Conservation (phyloP, 2,113 vertebrate species). For the Triplophysa tibetana region DNA sequence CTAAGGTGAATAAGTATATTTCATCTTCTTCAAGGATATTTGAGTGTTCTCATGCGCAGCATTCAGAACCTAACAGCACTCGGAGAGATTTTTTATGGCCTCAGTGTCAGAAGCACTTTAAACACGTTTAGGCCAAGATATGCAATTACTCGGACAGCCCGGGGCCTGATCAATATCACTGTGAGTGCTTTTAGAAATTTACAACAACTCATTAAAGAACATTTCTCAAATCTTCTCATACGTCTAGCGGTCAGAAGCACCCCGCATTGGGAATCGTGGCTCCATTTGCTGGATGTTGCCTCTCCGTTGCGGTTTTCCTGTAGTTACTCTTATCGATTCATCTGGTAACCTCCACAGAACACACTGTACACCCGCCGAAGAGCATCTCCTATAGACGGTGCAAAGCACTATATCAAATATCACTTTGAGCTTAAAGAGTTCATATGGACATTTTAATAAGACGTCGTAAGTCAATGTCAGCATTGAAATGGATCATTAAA, state of each 20-base stretch:
- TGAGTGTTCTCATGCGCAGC: no score
- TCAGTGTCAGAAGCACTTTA: background rate
- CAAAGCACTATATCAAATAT: background rate
- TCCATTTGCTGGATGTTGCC: slow-evolving; percentile 61
- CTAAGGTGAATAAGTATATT: no score
- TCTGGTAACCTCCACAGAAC: slow-evolving; percentile 60
- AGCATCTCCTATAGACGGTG: background rate
- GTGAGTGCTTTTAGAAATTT: slow-evolving; percentile 29
- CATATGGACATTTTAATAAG: background rate
- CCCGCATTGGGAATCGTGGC: background rate
- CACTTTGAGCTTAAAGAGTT: background rate
- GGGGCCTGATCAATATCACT: slow-evolving; percentile 19
- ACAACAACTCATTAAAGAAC: slow-evolving; percentile 34
- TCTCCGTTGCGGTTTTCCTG: slow-evolving; percentile 67
- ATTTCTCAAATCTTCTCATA: slow-evolving; percentile 9
- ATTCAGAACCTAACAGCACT: no score
- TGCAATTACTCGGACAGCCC: background rate
- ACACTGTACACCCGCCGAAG: slow-evolving; percentile 54
- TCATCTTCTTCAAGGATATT: no score
- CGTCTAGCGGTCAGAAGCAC: slow-evolving; percentile 7
- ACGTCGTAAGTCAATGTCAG: background rate
- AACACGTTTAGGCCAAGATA: slow-evolving; percentile 9
- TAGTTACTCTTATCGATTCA: slow-evolving; percentile 65
- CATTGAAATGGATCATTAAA: slow-evolving; percentile 6
- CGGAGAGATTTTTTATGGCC: slow-evolving; percentile 1